Evolutionary conservation across 2,888 invertebrate genomes (phyloP).

Genomic region (Trachelus tabidus): DNA sequence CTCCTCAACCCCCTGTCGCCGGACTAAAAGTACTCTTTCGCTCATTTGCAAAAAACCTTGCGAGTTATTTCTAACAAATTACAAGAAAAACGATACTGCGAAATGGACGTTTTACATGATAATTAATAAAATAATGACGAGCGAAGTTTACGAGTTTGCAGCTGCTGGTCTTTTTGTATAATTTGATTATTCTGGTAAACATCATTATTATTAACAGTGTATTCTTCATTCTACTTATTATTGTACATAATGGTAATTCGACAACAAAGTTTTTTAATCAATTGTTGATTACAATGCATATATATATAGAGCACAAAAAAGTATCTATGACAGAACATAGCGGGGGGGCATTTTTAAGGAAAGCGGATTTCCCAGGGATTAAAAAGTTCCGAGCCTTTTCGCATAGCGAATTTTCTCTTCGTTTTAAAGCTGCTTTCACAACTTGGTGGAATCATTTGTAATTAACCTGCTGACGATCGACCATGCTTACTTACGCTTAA

Average conservation of each 20-base stretch:
- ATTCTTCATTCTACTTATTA: background rate
- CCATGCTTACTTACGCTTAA: background rate
- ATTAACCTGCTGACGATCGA: background rate
- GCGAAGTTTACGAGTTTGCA: background rate
- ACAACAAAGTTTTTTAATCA: background rate
- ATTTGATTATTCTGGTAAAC: background rate
- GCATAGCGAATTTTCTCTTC: background rate
- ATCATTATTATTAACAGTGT: background rate
- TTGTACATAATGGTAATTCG: background rate
- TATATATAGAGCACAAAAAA: background rate
- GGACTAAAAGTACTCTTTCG: background rate
- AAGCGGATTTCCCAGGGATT: background rate
- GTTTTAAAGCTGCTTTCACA: background rate
- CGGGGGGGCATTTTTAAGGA: background rate
- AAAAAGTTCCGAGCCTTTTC: background rate
- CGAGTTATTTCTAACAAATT: background rate
- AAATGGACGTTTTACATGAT: background rate
- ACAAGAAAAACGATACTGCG: background rate
- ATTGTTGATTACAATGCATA: background rate
- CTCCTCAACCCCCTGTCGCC: background rate
- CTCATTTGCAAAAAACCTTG: background rate
- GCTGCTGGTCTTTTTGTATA: background rate
- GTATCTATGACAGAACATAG: background rate
- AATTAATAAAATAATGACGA: background rate
- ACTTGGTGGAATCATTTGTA: background rate